These are phyloP conservation scores for Diorhabda carinulata DNA, from an alignment of 1,140 invertebrate species.

Conservation along the genomic window DNA sequence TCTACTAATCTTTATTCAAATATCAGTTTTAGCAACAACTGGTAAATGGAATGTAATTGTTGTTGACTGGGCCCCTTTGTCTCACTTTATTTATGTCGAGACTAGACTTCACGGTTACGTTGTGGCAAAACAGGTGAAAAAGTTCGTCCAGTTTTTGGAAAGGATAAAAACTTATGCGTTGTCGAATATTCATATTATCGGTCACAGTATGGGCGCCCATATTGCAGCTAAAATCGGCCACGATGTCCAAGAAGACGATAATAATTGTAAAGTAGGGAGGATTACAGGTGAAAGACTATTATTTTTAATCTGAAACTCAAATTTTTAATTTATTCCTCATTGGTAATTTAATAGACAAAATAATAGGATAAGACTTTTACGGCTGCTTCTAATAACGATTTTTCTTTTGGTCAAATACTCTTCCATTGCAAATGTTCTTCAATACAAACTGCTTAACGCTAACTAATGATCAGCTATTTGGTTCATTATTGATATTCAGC, in stretches of 20 bases:
- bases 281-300: slow-evolving; percentile 8
- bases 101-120: slow-evolving; percentile 32
- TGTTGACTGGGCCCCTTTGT: slow-evolving; percentile 37
- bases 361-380: too few relatives aligned
- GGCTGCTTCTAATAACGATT: too few relatives aligned
- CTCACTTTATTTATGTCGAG: slow-evolving; percentile 31
- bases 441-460: too few relatives aligned
- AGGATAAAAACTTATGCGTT: slow-evolving; percentile 23
- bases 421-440: too few relatives aligned
- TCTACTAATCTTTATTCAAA: too few relatives aligned
- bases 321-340: too few relatives aligned
- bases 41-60: slow-evolving; percentile 38
- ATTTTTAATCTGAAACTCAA: too few relatives aligned
- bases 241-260: slow-evolving; percentile 24
- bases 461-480: too few relatives aligned
- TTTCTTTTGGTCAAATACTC: too few relatives aligned
- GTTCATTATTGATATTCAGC: too few relatives aligned
- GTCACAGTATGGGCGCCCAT: slow-evolving; percentile 47
- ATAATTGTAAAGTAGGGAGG: slow-evolving; percentile 27
- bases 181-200: slow-evolving; percentile 38
- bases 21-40: slow-evolving; percentile 31
- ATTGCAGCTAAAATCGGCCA: slow-evolving; percentile 42
- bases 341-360: too few relatives aligned
- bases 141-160: slow-evolving; percentile 23
- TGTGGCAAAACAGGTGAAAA: slow-evolving; percentile 32